Percentiles rank a stretch among this genome's conserved stretches.
These are phyloP conservation scores for Rhinoraja longicauda DNA, from an alignment of 2,797 vertebrate genomes.

Conservation along the genomic window DNA sequence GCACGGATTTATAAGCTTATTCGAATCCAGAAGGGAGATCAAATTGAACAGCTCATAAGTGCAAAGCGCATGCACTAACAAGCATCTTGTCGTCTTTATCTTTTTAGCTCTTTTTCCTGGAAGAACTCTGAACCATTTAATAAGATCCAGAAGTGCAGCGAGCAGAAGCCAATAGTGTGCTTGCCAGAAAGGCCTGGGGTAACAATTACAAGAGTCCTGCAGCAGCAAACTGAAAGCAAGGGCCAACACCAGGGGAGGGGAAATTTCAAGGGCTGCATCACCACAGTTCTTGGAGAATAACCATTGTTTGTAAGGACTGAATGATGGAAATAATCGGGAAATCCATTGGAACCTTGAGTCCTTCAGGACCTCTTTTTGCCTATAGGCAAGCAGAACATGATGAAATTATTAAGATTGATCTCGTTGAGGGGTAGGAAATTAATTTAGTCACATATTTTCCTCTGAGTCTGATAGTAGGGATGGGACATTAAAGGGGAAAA, in stretches of 20 bases:
- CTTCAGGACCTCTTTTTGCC: not conserved
- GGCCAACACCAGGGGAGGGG: not conserved
- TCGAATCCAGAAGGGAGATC: not conserved
- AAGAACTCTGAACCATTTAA: not conserved
- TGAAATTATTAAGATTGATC: not conserved
- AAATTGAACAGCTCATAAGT: not conserved
- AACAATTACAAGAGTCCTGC: not conserved
- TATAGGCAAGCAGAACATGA: not conserved
- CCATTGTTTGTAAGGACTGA: not conserved
- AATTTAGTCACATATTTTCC: not conserved
- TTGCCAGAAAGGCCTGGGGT: slow-evolving; percentile 14
- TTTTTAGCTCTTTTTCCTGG: not conserved
- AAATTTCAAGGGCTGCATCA: not conserved
- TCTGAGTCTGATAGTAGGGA: not conserved
- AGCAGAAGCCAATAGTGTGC: not conserved
- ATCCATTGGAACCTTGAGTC: not conserved
- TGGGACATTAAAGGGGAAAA: not conserved
- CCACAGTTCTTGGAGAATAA: not conserved
- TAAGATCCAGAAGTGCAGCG: not conserved
- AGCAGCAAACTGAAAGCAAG: not conserved
- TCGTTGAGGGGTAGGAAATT: not conserved
- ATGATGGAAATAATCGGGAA: not conserved
- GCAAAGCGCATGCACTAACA: not conserved
- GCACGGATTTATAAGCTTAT: not conserved
- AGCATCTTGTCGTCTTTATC: not conserved